Evolutionary conservation across 2,888 invertebrate genomes (phyloP), one percentile per base, ranked within the genome.

Genomic region (Caenorhabditis becei): DNA sequence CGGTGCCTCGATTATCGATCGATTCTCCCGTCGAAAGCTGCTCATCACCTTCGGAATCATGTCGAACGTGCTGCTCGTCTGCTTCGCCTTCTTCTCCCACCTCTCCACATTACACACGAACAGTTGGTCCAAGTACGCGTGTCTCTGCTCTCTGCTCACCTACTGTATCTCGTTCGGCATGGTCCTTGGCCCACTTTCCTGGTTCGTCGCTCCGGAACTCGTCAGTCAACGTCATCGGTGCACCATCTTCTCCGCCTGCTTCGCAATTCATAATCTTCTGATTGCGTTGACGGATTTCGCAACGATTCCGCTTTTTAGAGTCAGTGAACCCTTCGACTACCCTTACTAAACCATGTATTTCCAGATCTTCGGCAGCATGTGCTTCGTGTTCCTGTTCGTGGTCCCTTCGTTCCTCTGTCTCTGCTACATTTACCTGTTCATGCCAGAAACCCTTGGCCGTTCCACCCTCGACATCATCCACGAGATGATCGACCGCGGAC

Each of bases 171-270:
- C 84, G n/a, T 88, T 86, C 77, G 86, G 88, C 49, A 83, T 88
- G 82, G 86, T 88, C n/a, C 80, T 87, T 18, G 88, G 88, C 1
- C 88, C 88, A 23, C 59, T 86, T 16, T 83, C 86, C 3, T 89
- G 89, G 89, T 89, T 89, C 63, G 86, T 89, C 18, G 88, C 88
- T 3, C 87, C 88, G 10, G 89, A 89, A 59, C 84, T 89, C 58
- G 89, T 89, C 74, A 82, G 83, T 37, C 88, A 88, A 62, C 84
- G 87, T 14, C 89, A 89, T 72, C 83, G 87, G 10, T 85, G 88
- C 24, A 88, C 88, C 18, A 84, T 89, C 51, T 89, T 89, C 77
- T 86, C 88, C 24, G 80, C 87, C 24, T 89, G 88, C 63, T 89
- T 87, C 65, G 87, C 88, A 23, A 85, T 88, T 79, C 86, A 86